Conservation (phyloP, 2,888 invertebrate species). For the Operophtera brumata region DNA sequence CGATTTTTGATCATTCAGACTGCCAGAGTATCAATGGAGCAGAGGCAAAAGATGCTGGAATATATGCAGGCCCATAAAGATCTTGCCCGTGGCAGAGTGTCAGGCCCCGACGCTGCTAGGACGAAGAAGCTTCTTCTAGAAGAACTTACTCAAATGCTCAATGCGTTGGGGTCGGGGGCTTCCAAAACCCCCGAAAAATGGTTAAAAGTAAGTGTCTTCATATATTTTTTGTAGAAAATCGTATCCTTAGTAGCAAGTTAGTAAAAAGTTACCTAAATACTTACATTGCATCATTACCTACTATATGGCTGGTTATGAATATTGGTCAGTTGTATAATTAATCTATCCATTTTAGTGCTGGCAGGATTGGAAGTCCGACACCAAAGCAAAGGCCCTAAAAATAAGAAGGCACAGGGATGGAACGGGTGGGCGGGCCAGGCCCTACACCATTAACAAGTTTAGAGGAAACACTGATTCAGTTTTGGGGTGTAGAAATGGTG, state of each 20-base stretch:
- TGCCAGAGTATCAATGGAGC: background rate
- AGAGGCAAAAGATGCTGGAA: background rate
- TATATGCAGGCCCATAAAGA: background rate
- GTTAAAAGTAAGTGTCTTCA: background rate
- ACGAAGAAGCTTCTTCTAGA: background rate
- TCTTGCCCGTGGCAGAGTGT: background rate
- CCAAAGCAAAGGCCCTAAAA: background rate
- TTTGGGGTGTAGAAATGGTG: background rate
- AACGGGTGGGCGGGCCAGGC: background rate
- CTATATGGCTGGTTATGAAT: no score
- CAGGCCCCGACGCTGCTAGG: background rate
- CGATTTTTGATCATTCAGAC: background rate
- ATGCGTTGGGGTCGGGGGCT: background rate
- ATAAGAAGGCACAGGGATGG: background rate
- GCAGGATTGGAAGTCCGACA: background rate
- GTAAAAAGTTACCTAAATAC: no score
- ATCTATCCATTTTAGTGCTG: background rate
- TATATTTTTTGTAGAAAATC: no score
- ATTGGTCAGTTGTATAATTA: no score
- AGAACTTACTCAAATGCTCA: background rate
- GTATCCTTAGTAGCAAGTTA: no score
- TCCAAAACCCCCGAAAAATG: background rate
- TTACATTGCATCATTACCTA: no score
- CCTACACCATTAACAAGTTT: background rate
- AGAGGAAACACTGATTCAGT: background rate